phyloP scores from a whole-genome alignment of 1,140 invertebrate species.

The Manduca sexta region DNA sequence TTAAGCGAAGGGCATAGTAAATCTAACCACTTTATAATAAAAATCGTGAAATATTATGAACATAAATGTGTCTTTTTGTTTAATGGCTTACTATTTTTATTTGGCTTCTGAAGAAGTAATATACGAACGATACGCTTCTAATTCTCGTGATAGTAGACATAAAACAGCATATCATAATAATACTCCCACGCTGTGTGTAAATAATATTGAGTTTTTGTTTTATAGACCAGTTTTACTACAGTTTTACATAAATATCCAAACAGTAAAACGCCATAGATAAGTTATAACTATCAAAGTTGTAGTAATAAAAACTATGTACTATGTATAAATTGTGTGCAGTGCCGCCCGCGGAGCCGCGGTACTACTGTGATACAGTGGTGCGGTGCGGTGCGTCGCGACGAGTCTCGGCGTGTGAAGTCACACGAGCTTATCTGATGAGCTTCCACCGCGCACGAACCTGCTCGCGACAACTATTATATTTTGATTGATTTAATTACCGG shows the following conservation, averaged over 20 bases:
- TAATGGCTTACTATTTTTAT: constrained; percentile 43
- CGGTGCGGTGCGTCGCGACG: constrained; percentile 4
- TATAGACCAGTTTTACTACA: too few species aligned
- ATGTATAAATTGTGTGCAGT: neutral
- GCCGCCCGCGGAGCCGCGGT: too few species aligned
- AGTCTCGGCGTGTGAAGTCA: constrained; percentile 25
- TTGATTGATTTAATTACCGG: neutral
- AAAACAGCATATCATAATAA: constrained; percentile 15
- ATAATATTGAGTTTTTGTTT: neutral
- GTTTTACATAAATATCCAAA: too few species aligned
- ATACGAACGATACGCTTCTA: constrained; percentile 20
- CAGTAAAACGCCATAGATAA: too few species aligned
- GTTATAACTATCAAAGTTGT: neutral
- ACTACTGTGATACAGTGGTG: too few species aligned
- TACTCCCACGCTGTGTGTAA: constrained; percentile 1
- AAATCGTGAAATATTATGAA: constrained; percentile 37
- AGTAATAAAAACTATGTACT: constrained; percentile 6
- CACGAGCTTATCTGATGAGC: constrained; percentile 28
- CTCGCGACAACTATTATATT: neutral
- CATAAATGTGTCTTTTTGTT: constrained; percentile 41
- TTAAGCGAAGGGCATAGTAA: constrained; percentile 33
- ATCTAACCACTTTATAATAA: constrained; percentile 40
- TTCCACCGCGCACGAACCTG: constrained; percentile 9
- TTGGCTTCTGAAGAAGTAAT: constrained; percentile 43
- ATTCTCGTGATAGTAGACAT: constrained; percentile 39